Base-by-base conservation (phyloP, 1,140 invertebrate species). In the Cotesia chilonis region DNA sequence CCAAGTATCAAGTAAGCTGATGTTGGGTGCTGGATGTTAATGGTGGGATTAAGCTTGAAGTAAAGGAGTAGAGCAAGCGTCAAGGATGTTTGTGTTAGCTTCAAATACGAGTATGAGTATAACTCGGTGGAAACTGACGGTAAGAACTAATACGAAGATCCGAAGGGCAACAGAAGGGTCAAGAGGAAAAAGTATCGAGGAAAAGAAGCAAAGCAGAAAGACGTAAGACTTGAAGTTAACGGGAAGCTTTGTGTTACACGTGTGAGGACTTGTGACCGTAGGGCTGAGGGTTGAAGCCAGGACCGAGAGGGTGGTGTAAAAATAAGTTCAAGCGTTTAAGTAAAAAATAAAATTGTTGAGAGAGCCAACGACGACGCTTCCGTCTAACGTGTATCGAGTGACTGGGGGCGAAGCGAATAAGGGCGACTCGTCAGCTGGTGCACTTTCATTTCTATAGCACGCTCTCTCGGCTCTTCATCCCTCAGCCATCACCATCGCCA, bases 341-440 rank as follows among this genome's bases (percentile, higher is more conserved):
- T 17, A 28, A 37, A 20, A 51, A 65, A 28, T n/a, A 65, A 51
- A 63, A 35, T 10, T 7, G 20, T 61, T 37, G 10, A 37, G n/a
- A 59, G 28, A 59, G 57, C 17, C n/a, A 52, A 35, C 59, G 41
- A 35, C 63, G 74, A 74, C 74, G 75, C 76, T 74, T 77, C 70
- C 70, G 73, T 75, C 72, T 73, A 74, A 73, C 75, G 75, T 79
- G 73, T 79, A 80, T 80, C 76, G 75, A 80, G 75, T 78, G 74
- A 80, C 77, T 77, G 73, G 73, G 71, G 67, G 71, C 63, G 68
- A 74, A 70, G 47, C 52, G 75, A 74, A 77, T 70, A 72, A 79
- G 65, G 72, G 71, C 59, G 75, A 78, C 37, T 74, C 73, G 75
- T 72, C 73, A 74, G 63, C 72, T 71, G 75, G 60, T 75, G 77